Percentiles rank a stretch among this genome's conserved stretches.
Conservation (phyloP, 2,888 invertebrate species). For the Fragum whitleyi region DNA sequence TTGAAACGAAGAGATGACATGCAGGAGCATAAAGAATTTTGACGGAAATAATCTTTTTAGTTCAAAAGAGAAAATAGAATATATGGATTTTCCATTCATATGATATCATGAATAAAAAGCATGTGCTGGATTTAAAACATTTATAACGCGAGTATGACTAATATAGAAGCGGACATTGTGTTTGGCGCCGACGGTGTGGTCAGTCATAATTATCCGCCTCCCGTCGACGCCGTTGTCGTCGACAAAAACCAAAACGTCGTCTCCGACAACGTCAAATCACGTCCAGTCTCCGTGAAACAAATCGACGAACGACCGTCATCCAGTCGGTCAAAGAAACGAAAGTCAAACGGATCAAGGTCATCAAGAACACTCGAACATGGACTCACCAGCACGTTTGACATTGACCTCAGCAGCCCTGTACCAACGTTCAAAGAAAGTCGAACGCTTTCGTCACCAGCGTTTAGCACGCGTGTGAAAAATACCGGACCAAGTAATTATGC, state of each 20-base stretch:
- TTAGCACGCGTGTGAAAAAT: not conserved
- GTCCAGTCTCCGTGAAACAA: not conserved
- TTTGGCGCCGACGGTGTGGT: conserved; percentile 3
- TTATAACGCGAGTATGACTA: not conserved
- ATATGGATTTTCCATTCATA: no score
- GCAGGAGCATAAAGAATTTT: no score
- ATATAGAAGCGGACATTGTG: conserved; percentile 12
- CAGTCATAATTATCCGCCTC: conserved; percentile 1
- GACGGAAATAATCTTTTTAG: no score
- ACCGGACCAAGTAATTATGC: not conserved
- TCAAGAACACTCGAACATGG: not conserved
- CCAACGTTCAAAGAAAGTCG: conserved; percentile 16
- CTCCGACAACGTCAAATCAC: not conserved
- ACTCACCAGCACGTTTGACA: conserved; percentile 11
- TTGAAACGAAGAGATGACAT: no score
- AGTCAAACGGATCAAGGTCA: not conserved
- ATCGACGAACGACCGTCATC: conserved; percentile 9
- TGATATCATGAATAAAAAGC: no score
- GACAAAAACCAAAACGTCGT: conserved; percentile 31
- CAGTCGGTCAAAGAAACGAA: not conserved
- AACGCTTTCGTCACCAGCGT: conserved; percentile 13
- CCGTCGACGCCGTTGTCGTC: conserved; percentile 36
- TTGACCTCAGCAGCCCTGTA: conserved; percentile 6
- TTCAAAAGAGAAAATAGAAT: no score
- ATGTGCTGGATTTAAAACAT: no score